Conservation (phyloP, 2,888 invertebrate species). For the Chrysolina oricalcia region DNA sequence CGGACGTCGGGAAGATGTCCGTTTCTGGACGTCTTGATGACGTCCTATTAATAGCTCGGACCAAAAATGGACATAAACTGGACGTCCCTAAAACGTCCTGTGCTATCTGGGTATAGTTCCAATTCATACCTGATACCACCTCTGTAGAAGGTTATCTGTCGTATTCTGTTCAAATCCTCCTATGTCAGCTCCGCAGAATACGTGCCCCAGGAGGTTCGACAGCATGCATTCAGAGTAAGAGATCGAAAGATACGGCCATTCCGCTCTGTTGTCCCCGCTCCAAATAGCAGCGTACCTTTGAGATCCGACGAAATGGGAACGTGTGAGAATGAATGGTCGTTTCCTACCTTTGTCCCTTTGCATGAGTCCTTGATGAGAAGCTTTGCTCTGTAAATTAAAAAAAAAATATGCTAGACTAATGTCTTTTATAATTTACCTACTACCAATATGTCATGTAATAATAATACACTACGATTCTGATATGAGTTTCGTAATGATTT, state of each 20-base stretch:
- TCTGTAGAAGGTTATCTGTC: constrained; percentile 24
- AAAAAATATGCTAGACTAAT: too few relatives aligned
- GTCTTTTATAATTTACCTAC: too few relatives aligned
- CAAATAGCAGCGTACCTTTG: constrained; percentile 94
- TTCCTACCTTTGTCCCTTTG: constrained; percentile 74
- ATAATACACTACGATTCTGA: too few relatives aligned
- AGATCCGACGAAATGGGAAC: constrained; percentile 92
- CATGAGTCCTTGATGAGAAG: constrained; percentile 77
- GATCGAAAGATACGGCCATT: constrained; percentile 91
- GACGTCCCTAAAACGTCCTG: too few relatives aligned
- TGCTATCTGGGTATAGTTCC: too few relatives aligned
- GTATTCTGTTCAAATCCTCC: constrained; percentile 83
- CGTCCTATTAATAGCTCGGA: too few relatives aligned
- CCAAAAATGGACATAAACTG: too few relatives aligned
- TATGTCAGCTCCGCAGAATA: constrained; percentile 95
- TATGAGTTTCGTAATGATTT: too few relatives aligned
- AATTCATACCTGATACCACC: constrained; percentile 73
- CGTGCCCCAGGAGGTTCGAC: constrained; percentile 83
- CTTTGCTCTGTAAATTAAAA: constrained; percentile 71
- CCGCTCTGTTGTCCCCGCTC: constrained; percentile 97
- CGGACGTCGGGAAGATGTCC: too few relatives aligned
- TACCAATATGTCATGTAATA: too few relatives aligned
- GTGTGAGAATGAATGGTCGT: constrained; percentile 92
- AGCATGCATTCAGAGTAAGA: constrained; percentile 92
- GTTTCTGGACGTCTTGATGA: too few relatives aligned